Base-by-base conservation (phyloP, 2,797 vertebrate species). In the Lutjanus campechanus region DNA sequence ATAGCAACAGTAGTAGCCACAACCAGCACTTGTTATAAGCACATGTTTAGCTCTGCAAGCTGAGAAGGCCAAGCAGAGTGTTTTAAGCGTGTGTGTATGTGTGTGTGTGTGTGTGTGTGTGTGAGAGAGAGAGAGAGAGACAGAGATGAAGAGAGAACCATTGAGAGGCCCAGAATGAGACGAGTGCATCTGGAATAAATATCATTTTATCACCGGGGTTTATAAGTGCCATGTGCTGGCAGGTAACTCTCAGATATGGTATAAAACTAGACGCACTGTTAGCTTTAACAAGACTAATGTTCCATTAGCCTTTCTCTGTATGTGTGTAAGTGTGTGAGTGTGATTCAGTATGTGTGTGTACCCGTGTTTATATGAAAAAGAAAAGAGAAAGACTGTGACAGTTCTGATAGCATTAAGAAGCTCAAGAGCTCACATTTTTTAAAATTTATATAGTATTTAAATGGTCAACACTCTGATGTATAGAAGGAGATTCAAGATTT, bases 101-200 rank as follows among this genome's bases (percentile, higher is more conserved):
- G 62, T 74, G 75, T 67, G 60, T 77, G 54, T 47, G 55, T 53
- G 55, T 50, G 75, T 67, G 60, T 77, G 54, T 47, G 55, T 53
- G 55, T 50, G n/a, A n/a, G n/a, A n/a, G n/a, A n/a, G n/a, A n/a
- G n/a, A n/a, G n/a, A n/a, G n/a, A n/a, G 43, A 43, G 51, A 77
- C 40, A 10, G 70, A 81, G 81, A 89, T 82, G 76, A 84, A 85
- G 85, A 51, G 69, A 75, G 58, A 59, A 12, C 40, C 51, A 36
- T 53, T 55, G 65, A 80, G 81, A 83, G 79, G 68, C 79, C 83
- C 84, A 69, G 75, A 93, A 76, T 78, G 73, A 88, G 76, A 85
- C 65, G 64, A 81, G 70, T 80, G 80, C 91, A 91, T 93, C 89
- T 93, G 93, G 91, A 92, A 92, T 90, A 88, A 93, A 93, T 94